These are phyloP conservation scores for Hucho hucho DNA, from an alignment of 2,113 vertebrate species.

Conservation along the genomic window DNA sequence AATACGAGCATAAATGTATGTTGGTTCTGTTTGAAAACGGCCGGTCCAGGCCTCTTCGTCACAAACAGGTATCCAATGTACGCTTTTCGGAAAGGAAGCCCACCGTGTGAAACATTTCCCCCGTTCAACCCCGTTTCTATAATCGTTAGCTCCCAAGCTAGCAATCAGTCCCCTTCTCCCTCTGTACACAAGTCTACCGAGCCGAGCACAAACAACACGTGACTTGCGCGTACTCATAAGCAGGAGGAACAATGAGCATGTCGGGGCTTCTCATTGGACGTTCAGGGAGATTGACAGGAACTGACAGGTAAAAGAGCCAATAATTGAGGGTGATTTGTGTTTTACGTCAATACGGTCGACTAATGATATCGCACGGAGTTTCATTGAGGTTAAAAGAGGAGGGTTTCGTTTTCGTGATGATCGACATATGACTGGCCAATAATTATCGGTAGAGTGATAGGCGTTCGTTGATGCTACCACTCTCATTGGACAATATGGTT, in stretches of 20 bases:
- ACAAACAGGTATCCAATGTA: slow-evolving; percentile 45
- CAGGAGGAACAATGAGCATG: slow-evolving; percentile 39
- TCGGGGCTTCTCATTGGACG: slow-evolving; percentile 37
- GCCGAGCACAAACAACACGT: slow-evolving; percentile 88
- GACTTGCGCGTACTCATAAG: slow-evolving; percentile 68
- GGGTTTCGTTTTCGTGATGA: slow-evolving; percentile 33
- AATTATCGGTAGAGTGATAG: background rate
- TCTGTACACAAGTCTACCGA: slow-evolving; percentile 73
- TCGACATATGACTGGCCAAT: slow-evolving; percentile 37
- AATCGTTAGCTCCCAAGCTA: slow-evolving; percentile 61
- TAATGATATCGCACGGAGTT: slow-evolving; percentile 50
- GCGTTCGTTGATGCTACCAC: background rate
- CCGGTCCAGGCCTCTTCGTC: slow-evolving; percentile 4
- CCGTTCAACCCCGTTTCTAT: slow-evolving; percentile 55
- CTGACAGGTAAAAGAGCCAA: slow-evolving; percentile 8
- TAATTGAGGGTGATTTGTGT: background rate
- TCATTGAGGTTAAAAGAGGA: slow-evolving; percentile 41
- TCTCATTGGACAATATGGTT: slow-evolving; percentile 16
- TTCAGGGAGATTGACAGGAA: background rate
- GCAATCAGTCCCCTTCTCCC: slow-evolving; percentile 59
- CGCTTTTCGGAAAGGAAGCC: slow-evolving; percentile 48
- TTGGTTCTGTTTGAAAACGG: too few species aligned
- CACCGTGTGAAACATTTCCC: slow-evolving; percentile 67
- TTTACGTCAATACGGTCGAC: slow-evolving; percentile 55
- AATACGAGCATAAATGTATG: too few species aligned